phyloP scores from a whole-genome alignment of 2,113 vertebrate genomes.

The Brachyhypopomus gauderio region DNA sequence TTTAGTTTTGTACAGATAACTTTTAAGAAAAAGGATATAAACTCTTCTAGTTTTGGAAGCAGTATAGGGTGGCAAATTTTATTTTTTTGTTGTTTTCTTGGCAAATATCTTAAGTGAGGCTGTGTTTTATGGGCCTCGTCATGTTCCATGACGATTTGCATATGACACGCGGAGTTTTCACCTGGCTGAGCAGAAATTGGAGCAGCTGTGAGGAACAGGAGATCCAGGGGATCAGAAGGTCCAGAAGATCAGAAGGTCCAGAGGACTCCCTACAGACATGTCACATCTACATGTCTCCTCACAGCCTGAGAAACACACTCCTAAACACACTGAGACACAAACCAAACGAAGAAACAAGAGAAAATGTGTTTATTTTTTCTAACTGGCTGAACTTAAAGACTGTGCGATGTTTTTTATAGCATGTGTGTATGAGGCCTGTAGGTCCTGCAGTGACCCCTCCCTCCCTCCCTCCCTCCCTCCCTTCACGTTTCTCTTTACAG shows the following conservation, averaged over 20 bases:
- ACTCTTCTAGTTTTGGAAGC: slow-evolving; percentile 58
- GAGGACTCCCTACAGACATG: slow-evolving; percentile 16
- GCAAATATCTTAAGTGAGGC: not conserved
- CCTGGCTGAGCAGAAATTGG: not conserved
- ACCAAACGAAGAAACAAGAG: slow-evolving; percentile 27
- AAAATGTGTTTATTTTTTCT: slow-evolving; percentile 34
- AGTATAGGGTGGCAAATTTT: slow-evolving; percentile 34
- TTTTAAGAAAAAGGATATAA: slow-evolving; percentile 35
- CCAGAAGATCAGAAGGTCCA: not conserved
- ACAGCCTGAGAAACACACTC: slow-evolving; percentile 37
- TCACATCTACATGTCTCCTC: slow-evolving; percentile 5
- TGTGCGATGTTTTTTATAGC: slow-evolving; percentile 60
- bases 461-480: slow-evolving; percentile 13
- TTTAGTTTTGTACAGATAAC: slow-evolving; percentile 64
- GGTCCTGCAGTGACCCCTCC: slow-evolving; percentile 27
- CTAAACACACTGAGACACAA: slow-evolving; percentile 21
- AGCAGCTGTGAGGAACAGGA: not conserved
- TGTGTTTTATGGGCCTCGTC: not conserved
- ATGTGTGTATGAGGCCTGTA: slow-evolving; percentile 63
- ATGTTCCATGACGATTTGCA: not conserved
- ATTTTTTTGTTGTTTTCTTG: slow-evolving; percentile 27
- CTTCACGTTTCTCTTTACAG: slow-evolving; percentile 51
- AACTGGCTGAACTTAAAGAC: slow-evolving; percentile 55
- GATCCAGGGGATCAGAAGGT: not conserved
- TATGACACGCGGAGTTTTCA: not conserved